Percentiles rank a stretch among this genome's conserved stretches.
Conservation (phyloP, 1,140 invertebrate species). For the Copidosoma floridanum region DNA sequence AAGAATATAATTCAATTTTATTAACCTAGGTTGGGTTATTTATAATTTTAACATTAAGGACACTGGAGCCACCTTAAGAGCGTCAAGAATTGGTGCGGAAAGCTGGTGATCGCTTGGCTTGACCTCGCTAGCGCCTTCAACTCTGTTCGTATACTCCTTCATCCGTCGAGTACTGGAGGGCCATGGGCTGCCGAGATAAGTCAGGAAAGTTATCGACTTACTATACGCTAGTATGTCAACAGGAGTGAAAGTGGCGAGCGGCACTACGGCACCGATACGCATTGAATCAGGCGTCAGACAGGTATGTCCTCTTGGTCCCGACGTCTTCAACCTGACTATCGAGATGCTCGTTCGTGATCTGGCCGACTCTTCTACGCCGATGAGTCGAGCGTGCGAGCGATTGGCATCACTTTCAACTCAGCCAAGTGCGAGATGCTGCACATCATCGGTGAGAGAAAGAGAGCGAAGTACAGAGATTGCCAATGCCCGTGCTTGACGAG, state of each 20-base stretch:
- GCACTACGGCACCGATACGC: slow-evolving; percentile 34
- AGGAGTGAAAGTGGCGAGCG: slow-evolving; percentile 11
- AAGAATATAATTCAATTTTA: too few relatives aligned
- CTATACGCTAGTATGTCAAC: slow-evolving; percentile 28
- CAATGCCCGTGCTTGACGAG: slow-evolving; percentile 22
- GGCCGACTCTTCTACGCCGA: slow-evolving; percentile 13
- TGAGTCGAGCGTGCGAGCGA: not conserved
- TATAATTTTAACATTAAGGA: too few relatives aligned
- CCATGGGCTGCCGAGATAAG: not conserved
- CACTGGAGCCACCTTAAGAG: too few relatives aligned
- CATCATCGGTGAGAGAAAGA: not conserved
- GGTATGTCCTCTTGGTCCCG: slow-evolving; percentile 44
- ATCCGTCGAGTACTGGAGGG: slow-evolving; percentile 17
- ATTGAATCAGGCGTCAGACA: slow-evolving; percentile 44
- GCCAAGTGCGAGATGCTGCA: not conserved
- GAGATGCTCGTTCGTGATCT: slow-evolving; percentile 29
- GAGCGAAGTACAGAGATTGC: not conserved
- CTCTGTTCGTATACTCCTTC: slow-evolving; percentile 32
- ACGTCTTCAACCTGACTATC: slow-evolving; percentile 48
- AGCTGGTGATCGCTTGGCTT: too few relatives aligned
- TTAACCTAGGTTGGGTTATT: too few relatives aligned
- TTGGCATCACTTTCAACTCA: slow-evolving; percentile 35
- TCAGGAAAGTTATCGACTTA: slow-evolving; percentile 22
- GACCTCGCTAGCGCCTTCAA: slow-evolving; percentile 35
- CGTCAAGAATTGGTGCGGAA: too few relatives aligned